These are phyloP conservation scores for Caiman crocodilus DNA, from an alignment of 2,797 vertebrate species.

Conservation along the genomic window DNA sequence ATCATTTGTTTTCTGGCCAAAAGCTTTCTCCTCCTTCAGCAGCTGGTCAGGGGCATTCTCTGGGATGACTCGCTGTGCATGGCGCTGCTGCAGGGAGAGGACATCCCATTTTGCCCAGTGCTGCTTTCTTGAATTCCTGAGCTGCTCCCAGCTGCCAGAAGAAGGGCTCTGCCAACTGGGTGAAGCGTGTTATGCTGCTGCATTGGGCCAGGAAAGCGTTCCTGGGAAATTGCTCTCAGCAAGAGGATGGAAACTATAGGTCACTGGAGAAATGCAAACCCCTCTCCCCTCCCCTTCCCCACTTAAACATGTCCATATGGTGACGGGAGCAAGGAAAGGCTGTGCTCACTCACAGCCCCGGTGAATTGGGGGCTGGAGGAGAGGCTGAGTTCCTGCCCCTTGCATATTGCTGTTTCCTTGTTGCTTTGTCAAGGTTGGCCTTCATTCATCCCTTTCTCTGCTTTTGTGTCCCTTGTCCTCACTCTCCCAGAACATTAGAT, in stretches of 20 bases:
- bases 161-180: neutral
- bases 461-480: neutral
- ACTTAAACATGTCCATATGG: neutral
- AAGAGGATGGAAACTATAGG: neutral
- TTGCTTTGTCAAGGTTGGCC: neutral
- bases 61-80: neutral
- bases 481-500: neutral
- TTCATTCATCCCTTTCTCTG: neutral
- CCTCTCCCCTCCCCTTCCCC: neutral
- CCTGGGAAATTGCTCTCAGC: neutral
- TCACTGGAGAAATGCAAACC: neutral
- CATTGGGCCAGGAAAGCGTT: neutral
- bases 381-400: neutral
- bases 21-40: neutral
- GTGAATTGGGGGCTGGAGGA: no score
- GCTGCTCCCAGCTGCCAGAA: neutral
- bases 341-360: neutral
- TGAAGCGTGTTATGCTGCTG: neutral
- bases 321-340: neutral
- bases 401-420: neutral
- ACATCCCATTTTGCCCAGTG: neutral
- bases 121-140: neutral
- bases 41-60: neutral
- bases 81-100: neutral
- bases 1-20: neutral